Conservation (phyloP, 2,113 vertebrate genomes). For the Notiomystis cincta region DNA sequence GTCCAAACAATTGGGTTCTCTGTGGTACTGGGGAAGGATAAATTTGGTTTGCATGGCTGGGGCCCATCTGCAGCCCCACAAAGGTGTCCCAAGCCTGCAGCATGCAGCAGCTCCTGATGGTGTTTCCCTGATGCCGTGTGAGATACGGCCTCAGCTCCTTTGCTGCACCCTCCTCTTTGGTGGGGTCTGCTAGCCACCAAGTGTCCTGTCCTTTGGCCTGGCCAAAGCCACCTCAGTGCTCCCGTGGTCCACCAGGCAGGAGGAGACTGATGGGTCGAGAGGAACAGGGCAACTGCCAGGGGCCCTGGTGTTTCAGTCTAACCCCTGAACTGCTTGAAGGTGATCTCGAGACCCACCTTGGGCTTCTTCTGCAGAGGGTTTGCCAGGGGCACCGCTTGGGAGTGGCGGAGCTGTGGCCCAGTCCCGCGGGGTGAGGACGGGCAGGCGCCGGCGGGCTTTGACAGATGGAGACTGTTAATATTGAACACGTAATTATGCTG, state of each 20-base stretch:
- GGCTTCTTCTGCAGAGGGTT: neutral
- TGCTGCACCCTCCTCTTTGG: neutral
- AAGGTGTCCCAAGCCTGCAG: neutral
- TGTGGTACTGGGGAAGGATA: neutral
- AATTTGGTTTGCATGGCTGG: rapidly evolving
- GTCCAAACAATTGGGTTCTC: neutral
- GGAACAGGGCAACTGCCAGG: neutral
- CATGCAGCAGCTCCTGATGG: neutral
- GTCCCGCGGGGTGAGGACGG: rapidly evolving
- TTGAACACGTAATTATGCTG: slow-evolving; percentile 51
- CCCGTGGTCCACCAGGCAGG: neutral
- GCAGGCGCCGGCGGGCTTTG: neutral
- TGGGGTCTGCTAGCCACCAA: neutral
- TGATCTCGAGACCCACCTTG: neutral
- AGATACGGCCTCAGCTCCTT: neutral
- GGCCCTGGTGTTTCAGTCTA: neutral
- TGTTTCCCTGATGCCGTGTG: neutral
- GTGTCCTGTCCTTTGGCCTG: rapidly evolving
- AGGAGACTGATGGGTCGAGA: rapidly evolving
- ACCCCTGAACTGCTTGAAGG: neutral
- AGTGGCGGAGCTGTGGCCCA: rapidly evolving
- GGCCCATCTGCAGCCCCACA: neutral
- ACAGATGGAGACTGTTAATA: slow-evolving; percentile 41
- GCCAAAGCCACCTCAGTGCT: neutral
- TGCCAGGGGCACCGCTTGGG: rapidly evolving